Evolutionary conservation across 2,888 invertebrate genomes (phyloP).

Genomic region (Amorpha juglandis): DNA sequence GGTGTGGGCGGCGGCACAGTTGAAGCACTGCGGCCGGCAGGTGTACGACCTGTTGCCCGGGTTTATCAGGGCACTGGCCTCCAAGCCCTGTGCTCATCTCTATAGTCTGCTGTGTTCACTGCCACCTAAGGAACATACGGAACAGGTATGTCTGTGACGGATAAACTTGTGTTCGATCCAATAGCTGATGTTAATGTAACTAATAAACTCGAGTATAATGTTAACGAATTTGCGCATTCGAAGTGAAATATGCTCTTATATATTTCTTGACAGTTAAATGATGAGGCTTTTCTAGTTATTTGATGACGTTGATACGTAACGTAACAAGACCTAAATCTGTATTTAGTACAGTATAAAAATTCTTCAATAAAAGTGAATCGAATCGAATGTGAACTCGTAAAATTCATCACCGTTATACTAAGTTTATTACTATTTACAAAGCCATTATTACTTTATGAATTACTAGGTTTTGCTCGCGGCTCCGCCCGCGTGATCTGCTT

Average conservation of each 20-base stretch:
- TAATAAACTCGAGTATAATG: background rate
- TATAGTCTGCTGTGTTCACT: slow-evolving; percentile 93
- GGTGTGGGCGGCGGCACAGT: slow-evolving; percentile 97
- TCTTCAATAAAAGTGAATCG: too few species aligned
- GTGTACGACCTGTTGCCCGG: slow-evolving; percentile 96
- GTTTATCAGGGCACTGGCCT: slow-evolving; percentile 94
- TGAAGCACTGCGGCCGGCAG: slow-evolving; percentile 97
- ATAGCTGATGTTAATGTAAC: background rate
- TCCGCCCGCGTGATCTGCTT: too few species aligned
- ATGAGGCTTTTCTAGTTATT: too few species aligned
- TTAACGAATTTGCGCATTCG: too few species aligned
- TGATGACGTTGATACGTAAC: too few species aligned
- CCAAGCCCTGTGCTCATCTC: slow-evolving; percentile 94
- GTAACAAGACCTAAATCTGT: background rate
- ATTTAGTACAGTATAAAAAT: background rate
- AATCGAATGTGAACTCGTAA: background rate
- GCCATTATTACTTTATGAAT: background rate
- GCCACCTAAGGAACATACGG: slow-evolving; percentile 96
- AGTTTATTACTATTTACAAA: background rate
- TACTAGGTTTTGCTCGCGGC: too few species aligned
- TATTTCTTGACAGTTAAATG: too few species aligned
- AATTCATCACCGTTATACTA: background rate
- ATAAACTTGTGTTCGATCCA: background rate
- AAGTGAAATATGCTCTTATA: too few species aligned
- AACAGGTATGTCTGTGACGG: slow-evolving; percentile 85